A percentile compares a stretch with the other conserved stretches of the same genome.
phyloP scores from a whole-genome alignment of 2,888 invertebrate genomes.

The Leptinotarsa juncta region DNA sequence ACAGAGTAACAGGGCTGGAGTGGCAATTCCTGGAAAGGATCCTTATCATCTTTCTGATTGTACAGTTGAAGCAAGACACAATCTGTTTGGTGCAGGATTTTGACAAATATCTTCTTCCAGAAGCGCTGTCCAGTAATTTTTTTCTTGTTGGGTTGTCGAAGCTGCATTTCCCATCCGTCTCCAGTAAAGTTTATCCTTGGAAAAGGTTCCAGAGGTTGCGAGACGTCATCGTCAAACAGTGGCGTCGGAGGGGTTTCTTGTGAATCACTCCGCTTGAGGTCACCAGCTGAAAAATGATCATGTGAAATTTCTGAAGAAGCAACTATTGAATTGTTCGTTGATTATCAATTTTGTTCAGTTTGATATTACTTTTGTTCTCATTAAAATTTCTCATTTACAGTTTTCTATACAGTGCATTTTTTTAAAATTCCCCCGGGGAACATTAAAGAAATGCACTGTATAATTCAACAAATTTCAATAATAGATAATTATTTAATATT shows the following conservation, averaged over 20 bases:
- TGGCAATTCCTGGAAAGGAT: slow-evolving; percentile 95
- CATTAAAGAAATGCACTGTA: too few relatives aligned
- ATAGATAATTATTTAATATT: too few relatives aligned
- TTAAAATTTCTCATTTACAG: too few relatives aligned
- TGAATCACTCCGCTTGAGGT: slow-evolving; percentile 69
- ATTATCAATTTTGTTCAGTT: too few relatives aligned
- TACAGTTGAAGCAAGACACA: slow-evolving; percentile 88
- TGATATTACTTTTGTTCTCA: too few relatives aligned
- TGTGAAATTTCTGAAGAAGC: not conserved
- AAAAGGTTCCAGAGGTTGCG: slow-evolving; percentile 91
- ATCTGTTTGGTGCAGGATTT: slow-evolving; percentile 80
- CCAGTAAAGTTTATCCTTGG: slow-evolving; percentile 81
- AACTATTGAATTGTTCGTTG: not conserved
- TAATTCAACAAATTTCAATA: too few relatives aligned
- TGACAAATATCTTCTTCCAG: slow-evolving; percentile 97
- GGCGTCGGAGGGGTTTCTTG: slow-evolving; percentile 92
- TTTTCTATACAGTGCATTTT: too few relatives aligned
- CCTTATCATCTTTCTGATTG: slow-evolving; percentile 77
- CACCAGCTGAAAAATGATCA: slow-evolving; percentile 45
- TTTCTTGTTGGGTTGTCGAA: slow-evolving; percentile 96
- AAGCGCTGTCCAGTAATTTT: slow-evolving; percentile 93
- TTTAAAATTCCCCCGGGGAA: too few relatives aligned
- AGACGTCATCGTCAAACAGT: slow-evolving; percentile 92
- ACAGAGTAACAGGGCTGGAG: slow-evolving; percentile 95
- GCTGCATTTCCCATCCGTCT: slow-evolving; percentile 96